Conservation (phyloP, 2,888 invertebrate genomes). For the Andrena fulva region DNA sequence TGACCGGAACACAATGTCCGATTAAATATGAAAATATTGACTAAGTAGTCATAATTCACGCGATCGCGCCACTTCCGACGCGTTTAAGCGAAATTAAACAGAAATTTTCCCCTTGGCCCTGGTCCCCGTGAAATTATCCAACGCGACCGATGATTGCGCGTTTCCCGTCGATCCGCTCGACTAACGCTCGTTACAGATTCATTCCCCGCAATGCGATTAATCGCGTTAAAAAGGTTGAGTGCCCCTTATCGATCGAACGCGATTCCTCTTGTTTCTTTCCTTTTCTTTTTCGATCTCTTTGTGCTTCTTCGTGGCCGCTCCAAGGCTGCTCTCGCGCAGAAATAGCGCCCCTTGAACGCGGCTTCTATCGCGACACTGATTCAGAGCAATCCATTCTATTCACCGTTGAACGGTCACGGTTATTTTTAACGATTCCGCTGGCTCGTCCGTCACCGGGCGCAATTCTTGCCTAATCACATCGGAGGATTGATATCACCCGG, state of each 20-base stretch:
- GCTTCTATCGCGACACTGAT: conserved; percentile 12
- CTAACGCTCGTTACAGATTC: conserved; percentile 35
- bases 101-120: neutral
- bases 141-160: neutral
- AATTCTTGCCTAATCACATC: neutral
- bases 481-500: conserved; percentile 8
- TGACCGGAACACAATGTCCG: neutral
- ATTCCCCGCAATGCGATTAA: conserved; percentile 45
- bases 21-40: conserved; percentile 23
- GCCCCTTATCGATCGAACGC: conserved; percentile 39
- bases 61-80: neutral
- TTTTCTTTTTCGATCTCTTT: neutral
- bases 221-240: conserved; percentile 53
- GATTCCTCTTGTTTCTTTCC: conserved; percentile 1
- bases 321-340: conserved; percentile 18
- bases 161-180: conserved; percentile 9
- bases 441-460: neutral
- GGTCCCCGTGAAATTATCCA: neutral
- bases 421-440: neutral
- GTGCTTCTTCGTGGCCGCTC: conserved; percentile 13
- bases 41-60: neutral
- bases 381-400: conserved; percentile 7
- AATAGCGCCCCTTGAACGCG: conserved; percentile 21
- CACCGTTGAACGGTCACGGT: conserved; percentile 2
- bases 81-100: conserved; percentile 4